phyloP scores from a whole-genome alignment of 2,888 invertebrate species.

The Morpho deidamia region DNA sequence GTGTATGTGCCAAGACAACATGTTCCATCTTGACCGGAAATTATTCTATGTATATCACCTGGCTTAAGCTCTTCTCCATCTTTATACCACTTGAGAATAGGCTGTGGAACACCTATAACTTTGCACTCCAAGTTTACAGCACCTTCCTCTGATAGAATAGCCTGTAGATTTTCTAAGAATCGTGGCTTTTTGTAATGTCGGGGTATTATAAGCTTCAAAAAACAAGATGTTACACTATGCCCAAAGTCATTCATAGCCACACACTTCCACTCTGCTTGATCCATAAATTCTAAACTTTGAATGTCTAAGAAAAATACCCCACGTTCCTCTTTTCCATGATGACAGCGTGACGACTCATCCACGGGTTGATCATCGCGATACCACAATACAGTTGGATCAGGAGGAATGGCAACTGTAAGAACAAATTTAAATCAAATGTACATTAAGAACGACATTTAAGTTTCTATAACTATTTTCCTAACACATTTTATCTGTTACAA shows the following conservation, averaged over 20 bases:
- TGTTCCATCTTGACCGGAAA: constrained; percentile 93
- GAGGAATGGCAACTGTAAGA: constrained; percentile 84
- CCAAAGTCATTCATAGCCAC: constrained; percentile 93
- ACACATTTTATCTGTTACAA: too few species aligned
- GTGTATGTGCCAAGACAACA: constrained; percentile 94
- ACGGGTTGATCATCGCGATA: constrained; percentile 91
- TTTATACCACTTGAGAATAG: constrained; percentile 94
- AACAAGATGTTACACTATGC: constrained; percentile 92
- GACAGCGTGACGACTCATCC: constrained; percentile 82
- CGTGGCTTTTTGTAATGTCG: constrained; percentile 93
- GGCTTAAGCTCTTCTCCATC: constrained; percentile 93
- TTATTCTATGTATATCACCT: constrained; percentile 94
- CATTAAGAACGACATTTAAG: neutral
- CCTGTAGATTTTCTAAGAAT: constrained; percentile 90
- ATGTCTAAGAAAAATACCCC: constrained; percentile 87
- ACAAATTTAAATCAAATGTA: neutral
- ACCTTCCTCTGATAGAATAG: constrained; percentile 91
- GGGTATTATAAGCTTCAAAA: constrained; percentile 89
- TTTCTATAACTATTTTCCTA: too few species aligned
- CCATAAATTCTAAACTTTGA: constrained; percentile 85
- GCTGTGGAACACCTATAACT: constrained; percentile 94
- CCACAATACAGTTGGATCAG: constrained; percentile 91
- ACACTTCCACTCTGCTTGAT: constrained; percentile 96
- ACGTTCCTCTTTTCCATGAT: constrained; percentile 81
- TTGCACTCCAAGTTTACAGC: constrained; percentile 95